Evolutionary conservation across 2,888 invertebrate species (phyloP).

Genomic region (Idaea straminata): DNA sequence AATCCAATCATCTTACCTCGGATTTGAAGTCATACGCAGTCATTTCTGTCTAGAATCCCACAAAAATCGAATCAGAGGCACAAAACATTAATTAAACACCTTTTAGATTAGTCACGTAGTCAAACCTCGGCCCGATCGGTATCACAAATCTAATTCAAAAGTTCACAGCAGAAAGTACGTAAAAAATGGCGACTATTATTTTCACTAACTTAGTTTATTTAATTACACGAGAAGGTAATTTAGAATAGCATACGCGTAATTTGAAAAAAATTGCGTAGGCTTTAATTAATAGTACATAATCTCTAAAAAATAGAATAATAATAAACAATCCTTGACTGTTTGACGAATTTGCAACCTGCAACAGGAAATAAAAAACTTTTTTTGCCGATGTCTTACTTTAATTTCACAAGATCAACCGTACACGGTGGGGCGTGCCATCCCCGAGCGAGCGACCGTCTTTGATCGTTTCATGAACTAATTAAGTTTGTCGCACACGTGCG

Average conservation of each 20-base stretch:
- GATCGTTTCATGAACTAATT: too few species aligned
- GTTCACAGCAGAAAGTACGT: conserved; percentile 42
- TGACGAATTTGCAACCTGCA: conserved; percentile 23
- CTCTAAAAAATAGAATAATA: not conserved
- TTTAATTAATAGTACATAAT: not conserved
- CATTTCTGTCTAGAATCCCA: conserved; percentile 35
- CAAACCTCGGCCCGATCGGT: conserved; percentile 10
- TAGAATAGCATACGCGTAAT: not conserved
- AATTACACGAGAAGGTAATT: conserved; percentile 12
- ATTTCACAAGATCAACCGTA: not conserved
- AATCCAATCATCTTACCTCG: conserved; percentile 36
- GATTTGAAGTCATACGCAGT: conserved; percentile 44
- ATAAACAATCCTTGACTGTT: conserved; percentile 18
- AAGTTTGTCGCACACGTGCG: too few species aligned
- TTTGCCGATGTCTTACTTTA: not conserved
- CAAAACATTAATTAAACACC: conserved; percentile 19
- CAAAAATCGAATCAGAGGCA: conserved; percentile 21
- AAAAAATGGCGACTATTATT: conserved; percentile 52
- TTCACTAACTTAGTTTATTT: conserved; percentile 11
- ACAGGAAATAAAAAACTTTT: conserved; percentile 2
- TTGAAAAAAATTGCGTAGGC: not conserved
- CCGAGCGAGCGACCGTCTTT: too few species aligned
- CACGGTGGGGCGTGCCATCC: not conserved
- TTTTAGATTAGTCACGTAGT: conserved; percentile 21
- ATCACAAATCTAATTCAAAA: conserved; percentile 33